phyloP scores from a whole-genome alignment of 2,113 vertebrate species.

The Hoplias malabaricus region DNA sequence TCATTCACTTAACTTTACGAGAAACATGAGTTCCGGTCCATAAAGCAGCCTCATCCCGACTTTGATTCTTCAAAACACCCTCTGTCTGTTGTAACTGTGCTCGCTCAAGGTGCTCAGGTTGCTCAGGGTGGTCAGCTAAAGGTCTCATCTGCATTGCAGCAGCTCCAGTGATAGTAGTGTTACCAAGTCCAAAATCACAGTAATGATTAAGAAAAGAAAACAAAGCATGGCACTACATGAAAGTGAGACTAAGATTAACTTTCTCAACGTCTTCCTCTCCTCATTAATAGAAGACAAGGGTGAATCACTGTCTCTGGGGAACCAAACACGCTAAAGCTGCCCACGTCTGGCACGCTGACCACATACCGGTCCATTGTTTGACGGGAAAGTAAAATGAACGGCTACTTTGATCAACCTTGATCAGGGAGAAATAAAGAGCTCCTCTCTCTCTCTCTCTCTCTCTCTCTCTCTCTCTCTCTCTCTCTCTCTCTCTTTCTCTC shows the following conservation, averaged over 20 bases:
- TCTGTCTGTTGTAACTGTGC: not conserved
- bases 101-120: not conserved
- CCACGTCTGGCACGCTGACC: not conserved
- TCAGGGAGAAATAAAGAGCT: not conserved
- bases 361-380: not conserved
- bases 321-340: not conserved
- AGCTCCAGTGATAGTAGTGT: not conserved
- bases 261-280: not conserved
- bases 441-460: not conserved
- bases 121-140: not conserved
- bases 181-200: not conserved
- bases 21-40: too few relatives aligned
- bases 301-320: constrained; percentile 17
- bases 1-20: too few relatives aligned
- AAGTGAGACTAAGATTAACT: not conserved
- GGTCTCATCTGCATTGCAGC: not conserved
- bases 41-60: too few relatives aligned
- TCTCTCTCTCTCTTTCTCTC: too few relatives aligned
- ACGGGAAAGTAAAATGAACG: not conserved
- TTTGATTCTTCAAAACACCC: not conserved
- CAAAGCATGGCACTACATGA: not conserved
- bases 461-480: not conserved
- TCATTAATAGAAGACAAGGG: not conserved
- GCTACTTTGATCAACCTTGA: not conserved
- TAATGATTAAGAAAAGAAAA: too few relatives aligned